These are phyloP conservation scores for Urocitellus parryii DNA, from an alignment of 2,113 vertebrate species.

Conservation along the genomic window DNA sequence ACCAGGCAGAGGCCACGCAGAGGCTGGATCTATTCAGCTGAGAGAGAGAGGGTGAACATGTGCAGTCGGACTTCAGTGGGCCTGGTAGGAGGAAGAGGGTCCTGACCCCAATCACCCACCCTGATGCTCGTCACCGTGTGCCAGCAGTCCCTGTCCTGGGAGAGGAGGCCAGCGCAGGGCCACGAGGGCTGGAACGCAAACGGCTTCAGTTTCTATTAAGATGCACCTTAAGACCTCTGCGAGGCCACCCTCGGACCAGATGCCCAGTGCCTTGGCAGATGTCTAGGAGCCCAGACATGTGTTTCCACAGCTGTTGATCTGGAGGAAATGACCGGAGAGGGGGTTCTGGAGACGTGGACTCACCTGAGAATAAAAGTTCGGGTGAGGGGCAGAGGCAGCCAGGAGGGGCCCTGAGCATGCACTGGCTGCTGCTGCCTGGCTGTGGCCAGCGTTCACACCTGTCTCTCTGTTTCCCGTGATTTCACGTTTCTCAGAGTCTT, in stretches of 20 bases:
- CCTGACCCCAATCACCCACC: background rate
- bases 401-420: fast-evolving
- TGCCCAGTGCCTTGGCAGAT: background rate
- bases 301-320: background rate
- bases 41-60: too few relatives aligned
- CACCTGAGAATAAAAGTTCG: background rate
- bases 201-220: background rate
- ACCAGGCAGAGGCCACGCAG: background rate
- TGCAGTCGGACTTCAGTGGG: background rate
- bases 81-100: background rate
- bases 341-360: background rate
- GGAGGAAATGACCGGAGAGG: background rate
- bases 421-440: fast-evolving
- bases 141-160: background rate
- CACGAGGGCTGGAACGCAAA: background rate
- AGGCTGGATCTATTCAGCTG: background rate
- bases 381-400: too few relatives aligned
- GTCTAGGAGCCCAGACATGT: too few relatives aligned
- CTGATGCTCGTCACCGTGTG: background rate
- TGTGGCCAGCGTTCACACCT: fast-evolving
- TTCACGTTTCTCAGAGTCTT: background rate
- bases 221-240: background rate
- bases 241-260: background rate
- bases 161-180: background rate
- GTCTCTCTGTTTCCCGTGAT: too few relatives aligned